Percentiles rank a stretch among this genome's conserved stretches.
phyloP scores from a whole-genome alignment of 2,113 vertebrate species.

The Passer domesticus region DNA sequence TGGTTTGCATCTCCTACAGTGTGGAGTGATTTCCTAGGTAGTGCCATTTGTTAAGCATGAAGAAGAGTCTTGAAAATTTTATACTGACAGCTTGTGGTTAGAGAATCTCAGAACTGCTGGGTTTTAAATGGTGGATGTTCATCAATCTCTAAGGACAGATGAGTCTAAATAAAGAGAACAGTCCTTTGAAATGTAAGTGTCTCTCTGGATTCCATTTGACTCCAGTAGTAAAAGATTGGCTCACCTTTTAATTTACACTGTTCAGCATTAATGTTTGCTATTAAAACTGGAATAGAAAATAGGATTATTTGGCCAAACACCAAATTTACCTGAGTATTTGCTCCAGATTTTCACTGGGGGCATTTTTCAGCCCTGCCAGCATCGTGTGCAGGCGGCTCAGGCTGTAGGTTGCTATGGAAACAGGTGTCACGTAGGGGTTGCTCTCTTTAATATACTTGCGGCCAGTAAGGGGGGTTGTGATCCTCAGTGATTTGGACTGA shows the following conservation, averaged over 20 bases:
- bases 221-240: not conserved
- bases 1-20: not conserved
- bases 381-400: constrained; percentile 88
- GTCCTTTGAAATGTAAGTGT: not conserved
- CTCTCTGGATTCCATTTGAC: not conserved
- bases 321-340: constrained; percentile 81
- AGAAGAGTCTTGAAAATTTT: not conserved
- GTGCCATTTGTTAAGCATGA: not conserved
- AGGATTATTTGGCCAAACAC: not conserved
- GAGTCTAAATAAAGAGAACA: not conserved
- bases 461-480: constrained; percentile 85
- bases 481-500: constrained; percentile 81
- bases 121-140: not conserved
- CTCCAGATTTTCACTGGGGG: constrained; percentile 81
- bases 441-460: constrained; percentile 83
- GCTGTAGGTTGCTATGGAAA: constrained; percentile 84
- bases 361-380: constrained; percentile 84
- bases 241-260: not conserved
- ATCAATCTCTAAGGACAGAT: not conserved
- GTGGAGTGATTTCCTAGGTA: not conserved
- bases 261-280: not conserved
- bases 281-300: not conserved
- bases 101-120: not conserved
- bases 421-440: constrained; percentile 75
- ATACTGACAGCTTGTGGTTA: not conserved